Evolutionary conservation across 2,113 vertebrate genomes (phyloP).

Genomic region (Podarcis cretensis): DNA sequence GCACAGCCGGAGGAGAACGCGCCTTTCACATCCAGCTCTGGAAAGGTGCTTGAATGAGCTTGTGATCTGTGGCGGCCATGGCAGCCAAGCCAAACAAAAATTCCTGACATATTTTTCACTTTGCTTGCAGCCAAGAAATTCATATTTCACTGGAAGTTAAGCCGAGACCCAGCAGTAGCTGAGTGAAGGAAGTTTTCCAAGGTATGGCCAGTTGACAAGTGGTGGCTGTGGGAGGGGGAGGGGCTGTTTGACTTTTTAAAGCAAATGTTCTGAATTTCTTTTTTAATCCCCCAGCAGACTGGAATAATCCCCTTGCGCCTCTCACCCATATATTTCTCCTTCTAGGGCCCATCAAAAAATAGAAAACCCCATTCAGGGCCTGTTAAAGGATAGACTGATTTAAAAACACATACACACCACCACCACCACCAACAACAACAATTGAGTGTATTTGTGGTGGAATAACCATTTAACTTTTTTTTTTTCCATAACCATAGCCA

Average conservation of each 20-base stretch:
- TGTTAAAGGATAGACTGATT: slow-evolving; percentile 36
- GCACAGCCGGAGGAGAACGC: not conserved
- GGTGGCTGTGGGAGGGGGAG: not conserved
- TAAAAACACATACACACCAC: not conserved
- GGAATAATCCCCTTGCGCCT: not conserved
- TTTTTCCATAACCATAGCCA: slow-evolving; percentile 73
- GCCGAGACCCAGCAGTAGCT: slow-evolving; percentile 68
- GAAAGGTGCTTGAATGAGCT: rapidly evolving
- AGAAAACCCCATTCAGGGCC: not conserved
- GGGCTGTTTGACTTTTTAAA: slow-evolving; percentile 63
- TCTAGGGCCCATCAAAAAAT: slow-evolving; percentile 14
- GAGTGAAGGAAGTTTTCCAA: slow-evolving; percentile 69
- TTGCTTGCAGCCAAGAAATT: slow-evolving; percentile 72
- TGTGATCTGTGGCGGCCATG: rapidly evolving
- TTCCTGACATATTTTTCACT: slow-evolving; percentile 65
- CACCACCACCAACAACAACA: not conserved
- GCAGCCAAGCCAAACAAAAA: slow-evolving; percentile 8
- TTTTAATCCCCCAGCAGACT: slow-evolving; percentile 54
- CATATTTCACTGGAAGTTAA: slow-evolving; percentile 75
- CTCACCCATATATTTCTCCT: slow-evolving; percentile 17
- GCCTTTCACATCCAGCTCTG: not conserved
- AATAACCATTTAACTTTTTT: slow-evolving; percentile 68
- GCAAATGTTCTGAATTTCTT: not conserved
- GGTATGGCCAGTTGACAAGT: slow-evolving; percentile 75
- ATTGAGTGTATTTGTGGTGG: not conserved